Percentiles rank a stretch among this genome's conserved stretches.
Conservation (phyloP, 2,888 invertebrate species). For the Andrena bucephala region DNA sequence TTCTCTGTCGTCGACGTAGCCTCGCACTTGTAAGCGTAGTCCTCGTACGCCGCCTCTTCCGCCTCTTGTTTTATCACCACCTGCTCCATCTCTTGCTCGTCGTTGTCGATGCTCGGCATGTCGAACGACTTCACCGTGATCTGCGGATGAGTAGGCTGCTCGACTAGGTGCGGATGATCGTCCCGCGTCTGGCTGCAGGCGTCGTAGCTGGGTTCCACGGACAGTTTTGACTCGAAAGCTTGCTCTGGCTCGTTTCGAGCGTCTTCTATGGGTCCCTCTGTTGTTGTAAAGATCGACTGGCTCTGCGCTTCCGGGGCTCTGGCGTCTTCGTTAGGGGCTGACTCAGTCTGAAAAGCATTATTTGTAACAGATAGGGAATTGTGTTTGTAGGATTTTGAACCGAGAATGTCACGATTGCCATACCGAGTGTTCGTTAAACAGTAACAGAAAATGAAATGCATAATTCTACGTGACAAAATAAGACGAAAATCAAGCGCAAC, state of each 20-base stretch:
- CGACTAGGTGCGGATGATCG: conserved; percentile 8
- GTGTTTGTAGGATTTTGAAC: too few species aligned
- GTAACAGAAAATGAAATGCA: too few species aligned
- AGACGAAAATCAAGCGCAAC: too few species aligned
- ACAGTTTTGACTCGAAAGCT: conserved; percentile 24
- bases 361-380: background rate
- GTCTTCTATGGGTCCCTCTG: background rate
- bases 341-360: conserved; percentile 49
- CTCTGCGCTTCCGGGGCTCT: conserved; percentile 19
- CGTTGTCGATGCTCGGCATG: conserved; percentile 81
- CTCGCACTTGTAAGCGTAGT: conserved; percentile 57
- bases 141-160: conserved; percentile 55
- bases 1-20: conserved; percentile 53
- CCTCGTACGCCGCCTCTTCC: conserved; percentile 63
- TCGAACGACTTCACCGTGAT: conserved; percentile 78
- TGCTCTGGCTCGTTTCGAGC: background rate
- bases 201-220: conserved; percentile 40
- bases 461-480: too few species aligned
- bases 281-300: background rate
- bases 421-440: too few species aligned
- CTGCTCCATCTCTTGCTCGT: conserved; percentile 76
- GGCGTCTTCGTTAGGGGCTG: conserved; percentile 14
- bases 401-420: too few species aligned
- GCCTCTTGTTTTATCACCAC: conserved; percentile 74
- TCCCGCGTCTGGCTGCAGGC: conserved; percentile 43